A percentile compares a stretch with the other conserved stretches of the same genome.
Evolutionary conservation across 2,113 vertebrate species (phyloP).

Genomic region (Caloenas nicobarica): DNA sequence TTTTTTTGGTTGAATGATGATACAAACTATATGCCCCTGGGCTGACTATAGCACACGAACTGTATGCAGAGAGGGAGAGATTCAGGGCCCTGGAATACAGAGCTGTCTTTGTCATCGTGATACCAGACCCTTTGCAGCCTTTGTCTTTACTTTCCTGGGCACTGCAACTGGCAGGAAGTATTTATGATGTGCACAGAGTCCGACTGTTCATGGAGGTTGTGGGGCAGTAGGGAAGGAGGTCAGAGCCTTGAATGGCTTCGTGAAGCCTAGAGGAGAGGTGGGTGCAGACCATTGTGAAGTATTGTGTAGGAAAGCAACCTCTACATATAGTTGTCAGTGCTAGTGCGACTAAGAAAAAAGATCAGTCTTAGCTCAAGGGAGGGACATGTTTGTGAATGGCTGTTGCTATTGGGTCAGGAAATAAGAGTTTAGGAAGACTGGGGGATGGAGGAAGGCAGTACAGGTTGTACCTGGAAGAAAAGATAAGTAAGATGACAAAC

Average conservation of each 20-base stretch:
- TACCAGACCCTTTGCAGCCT: neutral
- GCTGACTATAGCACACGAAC: neutral
- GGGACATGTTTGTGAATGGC: neutral
- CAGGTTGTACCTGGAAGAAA: neutral
- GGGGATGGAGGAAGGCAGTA: neutral
- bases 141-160: neutral
- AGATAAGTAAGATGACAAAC: neutral
- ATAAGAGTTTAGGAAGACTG: neutral
- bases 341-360: neutral
- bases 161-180: neutral
- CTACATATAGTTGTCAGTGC: neutral
- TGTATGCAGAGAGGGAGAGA: neutral
- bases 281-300: neutral
- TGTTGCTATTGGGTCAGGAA: neutral
- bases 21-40: neutral
- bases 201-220: neutral
- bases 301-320: neutral
- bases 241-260: neutral
- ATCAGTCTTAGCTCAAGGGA: neutral
- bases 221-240: neutral
- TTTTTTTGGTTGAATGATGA: neutral
- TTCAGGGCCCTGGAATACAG: neutral
- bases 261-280: neutral
- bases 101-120: neutral
- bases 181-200: neutral